Evolutionary conservation across 2,797 vertebrate genomes (phyloP).

Genomic region (Fringilla coelebs): DNA sequence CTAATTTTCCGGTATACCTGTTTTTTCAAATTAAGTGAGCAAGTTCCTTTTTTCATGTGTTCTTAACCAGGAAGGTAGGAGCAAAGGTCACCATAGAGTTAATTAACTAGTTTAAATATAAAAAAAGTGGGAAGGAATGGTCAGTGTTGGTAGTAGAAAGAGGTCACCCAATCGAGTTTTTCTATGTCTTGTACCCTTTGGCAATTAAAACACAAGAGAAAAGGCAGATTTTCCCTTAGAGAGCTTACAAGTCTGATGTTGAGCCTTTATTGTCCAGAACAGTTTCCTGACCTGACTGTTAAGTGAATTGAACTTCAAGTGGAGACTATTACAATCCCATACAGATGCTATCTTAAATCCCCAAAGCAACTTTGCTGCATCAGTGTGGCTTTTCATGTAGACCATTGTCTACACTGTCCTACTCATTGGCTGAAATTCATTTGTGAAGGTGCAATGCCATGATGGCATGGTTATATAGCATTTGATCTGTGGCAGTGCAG

Average conservation of each 20-base stretch:
- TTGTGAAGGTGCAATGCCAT: background rate
- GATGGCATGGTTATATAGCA: background rate
- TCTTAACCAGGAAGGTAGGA: background rate
- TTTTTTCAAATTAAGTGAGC: background rate
- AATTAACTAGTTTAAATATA: background rate
- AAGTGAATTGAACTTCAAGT: background rate
- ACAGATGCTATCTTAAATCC: background rate
- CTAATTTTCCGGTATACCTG: background rate
- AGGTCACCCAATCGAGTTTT: background rate
- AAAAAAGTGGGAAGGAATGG: background rate
- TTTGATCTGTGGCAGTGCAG: background rate
- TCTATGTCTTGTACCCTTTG: background rate
- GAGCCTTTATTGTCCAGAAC: background rate
- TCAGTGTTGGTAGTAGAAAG: background rate
- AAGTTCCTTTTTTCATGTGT: background rate
- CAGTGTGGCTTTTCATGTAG: background rate
- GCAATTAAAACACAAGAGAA: background rate
- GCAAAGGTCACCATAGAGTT: background rate
- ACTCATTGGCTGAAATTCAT: background rate
- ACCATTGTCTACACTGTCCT: background rate
- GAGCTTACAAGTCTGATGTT: background rate
- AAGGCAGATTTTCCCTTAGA: background rate
- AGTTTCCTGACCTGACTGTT: background rate
- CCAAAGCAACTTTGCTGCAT: background rate
- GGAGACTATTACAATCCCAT: background rate